Percentiles rank a stretch among this genome's conserved stretches.
phyloP scores from a whole-genome alignment of 1,140 invertebrate genomes.

The Ceratina calcarata region DNA sequence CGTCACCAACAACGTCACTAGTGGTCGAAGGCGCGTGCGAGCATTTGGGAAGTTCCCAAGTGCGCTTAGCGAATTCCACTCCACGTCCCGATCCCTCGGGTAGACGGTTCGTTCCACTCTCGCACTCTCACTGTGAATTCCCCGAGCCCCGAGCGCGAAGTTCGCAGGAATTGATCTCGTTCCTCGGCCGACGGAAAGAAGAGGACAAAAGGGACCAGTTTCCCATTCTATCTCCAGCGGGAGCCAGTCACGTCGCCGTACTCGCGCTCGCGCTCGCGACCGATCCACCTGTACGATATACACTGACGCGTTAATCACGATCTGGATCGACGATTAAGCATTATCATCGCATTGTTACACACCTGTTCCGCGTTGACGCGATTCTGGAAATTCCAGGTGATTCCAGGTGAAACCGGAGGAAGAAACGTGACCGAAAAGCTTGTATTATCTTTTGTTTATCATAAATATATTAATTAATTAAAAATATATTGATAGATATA shows the following conservation, averaged over 20 bases:
- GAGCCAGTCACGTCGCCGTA: no score
- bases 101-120: constrained; percentile 26
- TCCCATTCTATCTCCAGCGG: neutral
- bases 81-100: neutral
- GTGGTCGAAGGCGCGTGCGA: constrained; percentile 1
- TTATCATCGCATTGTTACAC: neutral
- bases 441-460: no score
- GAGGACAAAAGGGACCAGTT: neutral
- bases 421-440: neutral
- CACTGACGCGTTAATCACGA: constrained; percentile 16
- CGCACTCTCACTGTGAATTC: constrained; percentile 38
- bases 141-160: neutral
- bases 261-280: neutral
- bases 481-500: no score
- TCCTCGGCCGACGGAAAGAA: neutral
- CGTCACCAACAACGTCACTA: constrained; percentile 43
- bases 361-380: constrained; percentile 6
- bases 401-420: neutral
- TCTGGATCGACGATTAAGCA: constrained; percentile 2
- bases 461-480: no score
- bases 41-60: constrained; percentile 46
- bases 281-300: neutral
- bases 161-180: constrained; percentile 10
- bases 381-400: constrained; percentile 17
- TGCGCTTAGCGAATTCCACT: constrained; percentile 10